phyloP scores from a whole-genome alignment of 2,797 vertebrate genomes.

The Ctenosaura bakeri region DNA sequence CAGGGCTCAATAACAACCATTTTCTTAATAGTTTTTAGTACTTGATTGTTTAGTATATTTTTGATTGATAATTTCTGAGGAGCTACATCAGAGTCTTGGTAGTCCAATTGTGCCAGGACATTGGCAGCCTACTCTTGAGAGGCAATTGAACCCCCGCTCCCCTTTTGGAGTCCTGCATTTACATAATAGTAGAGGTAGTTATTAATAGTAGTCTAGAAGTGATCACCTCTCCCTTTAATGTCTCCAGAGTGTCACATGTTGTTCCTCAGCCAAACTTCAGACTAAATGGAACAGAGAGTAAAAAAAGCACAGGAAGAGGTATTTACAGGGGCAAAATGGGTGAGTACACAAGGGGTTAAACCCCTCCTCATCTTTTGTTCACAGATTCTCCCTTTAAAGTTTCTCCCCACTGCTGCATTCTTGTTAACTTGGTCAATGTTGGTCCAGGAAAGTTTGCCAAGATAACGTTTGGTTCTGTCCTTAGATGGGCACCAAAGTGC shows the following conservation, averaged over 20 bases:
- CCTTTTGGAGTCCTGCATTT: not conserved
- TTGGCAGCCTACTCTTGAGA: no score
- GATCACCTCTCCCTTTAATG: not conserved
- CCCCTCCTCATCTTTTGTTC: no score
- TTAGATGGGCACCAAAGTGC: conserved; percentile 2
- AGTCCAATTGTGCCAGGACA: no score
- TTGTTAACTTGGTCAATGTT: conserved; percentile 19
- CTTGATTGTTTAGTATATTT: no score
- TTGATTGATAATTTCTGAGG: no score
- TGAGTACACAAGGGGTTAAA: not conserved
- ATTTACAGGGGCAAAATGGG: not conserved
- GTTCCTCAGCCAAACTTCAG: not conserved
- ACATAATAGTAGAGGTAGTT: not conserved
- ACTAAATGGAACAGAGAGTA: not conserved
- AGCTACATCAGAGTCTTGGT: no score
- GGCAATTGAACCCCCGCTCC: no score
- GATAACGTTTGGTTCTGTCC: not conserved
- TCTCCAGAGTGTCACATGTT: not conserved
- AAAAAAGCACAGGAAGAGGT: not conserved
- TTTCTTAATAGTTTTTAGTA: no score
- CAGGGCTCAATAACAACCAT: no score
- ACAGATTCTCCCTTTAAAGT: not conserved
- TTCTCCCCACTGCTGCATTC: not conserved
- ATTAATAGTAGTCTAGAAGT: not conserved
- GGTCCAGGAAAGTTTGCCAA: not conserved